A percentile compares a stretch with the other conserved stretches of the same genome.
Evolutionary conservation across 2,888 invertebrate species (phyloP).

Genomic region (Graphium colonna): DNA sequence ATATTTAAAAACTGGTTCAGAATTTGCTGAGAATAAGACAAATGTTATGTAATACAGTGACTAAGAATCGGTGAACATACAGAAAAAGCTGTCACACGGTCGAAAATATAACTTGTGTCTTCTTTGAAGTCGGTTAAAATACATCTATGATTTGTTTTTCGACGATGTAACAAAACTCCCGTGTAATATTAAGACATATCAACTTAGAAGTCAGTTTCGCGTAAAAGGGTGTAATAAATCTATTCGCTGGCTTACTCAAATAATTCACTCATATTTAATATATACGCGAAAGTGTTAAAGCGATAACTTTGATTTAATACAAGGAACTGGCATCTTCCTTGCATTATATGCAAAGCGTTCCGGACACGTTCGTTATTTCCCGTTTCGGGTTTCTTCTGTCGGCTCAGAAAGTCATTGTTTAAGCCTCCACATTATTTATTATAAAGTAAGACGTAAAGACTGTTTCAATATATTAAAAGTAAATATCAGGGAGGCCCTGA

Average conservation of each 20-base stretch:
- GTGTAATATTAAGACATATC: background rate
- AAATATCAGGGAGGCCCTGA: too few relatives aligned
- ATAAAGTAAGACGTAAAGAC: constrained; percentile 59
- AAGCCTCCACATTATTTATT: constrained; percentile 49
- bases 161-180: too few relatives aligned
- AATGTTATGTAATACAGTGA: too few relatives aligned
- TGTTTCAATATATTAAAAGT: too few relatives aligned
- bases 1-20: too few relatives aligned
- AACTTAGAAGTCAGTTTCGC: background rate
- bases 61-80: too few relatives aligned
- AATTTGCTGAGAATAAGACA: too few relatives aligned
- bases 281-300: constrained; percentile 27
- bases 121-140: too few relatives aligned
- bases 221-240: constrained; percentile 11
- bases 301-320: constrained; percentile 33
- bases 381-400: constrained; percentile 44
- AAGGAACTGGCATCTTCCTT: constrained; percentile 44
- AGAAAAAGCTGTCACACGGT: too few relatives aligned
- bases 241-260: constrained; percentile 20
- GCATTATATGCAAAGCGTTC: constrained; percentile 50
- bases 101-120: too few relatives aligned
- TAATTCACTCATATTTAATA: constrained; percentile 25
- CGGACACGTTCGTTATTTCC: constrained; percentile 52
- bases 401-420: constrained; percentile 44
- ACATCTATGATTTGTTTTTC: too few relatives aligned